These are phyloP conservation scores for Micropoecilia bifurca DNA, from an alignment of 2,797 vertebrate genomes.

Conservation along the genomic window DNA sequence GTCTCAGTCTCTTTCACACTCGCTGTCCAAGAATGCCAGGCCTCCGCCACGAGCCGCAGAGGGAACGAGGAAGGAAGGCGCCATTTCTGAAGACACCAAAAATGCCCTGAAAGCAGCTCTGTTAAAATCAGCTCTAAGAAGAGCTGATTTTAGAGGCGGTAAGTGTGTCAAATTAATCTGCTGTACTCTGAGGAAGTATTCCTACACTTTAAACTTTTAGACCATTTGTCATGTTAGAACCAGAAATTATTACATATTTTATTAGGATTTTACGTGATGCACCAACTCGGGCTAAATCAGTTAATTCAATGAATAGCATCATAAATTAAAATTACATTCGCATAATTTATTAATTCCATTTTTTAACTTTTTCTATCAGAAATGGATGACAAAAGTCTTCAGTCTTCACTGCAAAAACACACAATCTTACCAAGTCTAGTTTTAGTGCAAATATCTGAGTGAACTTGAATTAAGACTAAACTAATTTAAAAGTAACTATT, in stretches of 20 bases:
- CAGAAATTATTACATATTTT: background rate
- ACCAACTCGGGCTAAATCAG: background rate
- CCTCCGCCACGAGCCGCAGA: constrained; percentile 65
- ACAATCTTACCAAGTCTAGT: no score
- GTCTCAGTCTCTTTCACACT: constrained; percentile 81
- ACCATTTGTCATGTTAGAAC: background rate
- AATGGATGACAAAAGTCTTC: no score
- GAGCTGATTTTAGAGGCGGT: constrained; percentile 89
- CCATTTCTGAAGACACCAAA: constrained; percentile 95
- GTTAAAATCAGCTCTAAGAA: constrained; percentile 88
- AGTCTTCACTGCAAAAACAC: no score
- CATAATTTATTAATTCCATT: no score
- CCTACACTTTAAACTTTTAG: background rate
- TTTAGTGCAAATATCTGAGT: no score
- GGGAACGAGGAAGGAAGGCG: constrained; percentile 86
- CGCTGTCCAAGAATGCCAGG: constrained; percentile 76
- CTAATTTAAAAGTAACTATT: no score
- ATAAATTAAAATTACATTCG: no score
- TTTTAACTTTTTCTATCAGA: no score
- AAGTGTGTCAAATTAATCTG: constrained; percentile 25
- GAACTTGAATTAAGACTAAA: no score
- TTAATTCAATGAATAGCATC: no score
- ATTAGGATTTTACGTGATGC: background rate
- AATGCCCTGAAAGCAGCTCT: constrained; percentile 91
- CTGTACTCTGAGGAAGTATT: background rate